Base-by-base conservation (phyloP, 2,113 vertebrate genomes). In the Ondatra zibethicus region DNA sequence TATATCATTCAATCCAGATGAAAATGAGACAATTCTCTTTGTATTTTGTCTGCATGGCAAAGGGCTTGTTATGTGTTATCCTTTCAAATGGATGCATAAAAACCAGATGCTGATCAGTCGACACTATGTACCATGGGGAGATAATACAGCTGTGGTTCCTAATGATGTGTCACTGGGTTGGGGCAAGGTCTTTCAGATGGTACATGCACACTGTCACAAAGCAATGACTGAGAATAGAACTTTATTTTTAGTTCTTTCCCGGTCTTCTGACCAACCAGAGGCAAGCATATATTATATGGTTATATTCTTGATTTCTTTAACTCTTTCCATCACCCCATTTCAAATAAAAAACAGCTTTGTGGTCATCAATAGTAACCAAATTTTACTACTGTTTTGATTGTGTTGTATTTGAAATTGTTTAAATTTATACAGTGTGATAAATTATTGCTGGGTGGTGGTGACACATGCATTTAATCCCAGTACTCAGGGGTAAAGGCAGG, bases 401-500 rank as follows among this genome's bases (percentile, higher is more conserved):
- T 88, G n/a, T 92, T 89, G 27, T 17, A 42, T n/a, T 95, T 92
- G 89, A 77, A 88, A 47, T 14, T 42, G 42, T 89, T 94, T 65
- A 55, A 50, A 36, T 58, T 75, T 58, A 80, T 68, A 47, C 96
- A 70, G 12, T 47, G 17, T 55, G 36, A 33, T 84, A 77, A 21
- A 39, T 78, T 93, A 87, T 23, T 39, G 70, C 19, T 39, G 17
- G 33, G 36, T 72, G 19, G 70, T 72, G 36, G 17, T 72, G 70
- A 19, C 19, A 9, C 3, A 72, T 39, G 7, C n/a, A 3, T 73
- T n/a, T 72, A 39, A 73, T 72, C 7, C 17, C 25, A 72, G 70
- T 8, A 72, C 19, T 72, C 7, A 4, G 8, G 36, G n/a, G 3
- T 39, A 23, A 73, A 39, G 36, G 7, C 19, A 73, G 70, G 19